phyloP scores from a whole-genome alignment of 1,140 invertebrate species.

The Formica selysi region DNA sequence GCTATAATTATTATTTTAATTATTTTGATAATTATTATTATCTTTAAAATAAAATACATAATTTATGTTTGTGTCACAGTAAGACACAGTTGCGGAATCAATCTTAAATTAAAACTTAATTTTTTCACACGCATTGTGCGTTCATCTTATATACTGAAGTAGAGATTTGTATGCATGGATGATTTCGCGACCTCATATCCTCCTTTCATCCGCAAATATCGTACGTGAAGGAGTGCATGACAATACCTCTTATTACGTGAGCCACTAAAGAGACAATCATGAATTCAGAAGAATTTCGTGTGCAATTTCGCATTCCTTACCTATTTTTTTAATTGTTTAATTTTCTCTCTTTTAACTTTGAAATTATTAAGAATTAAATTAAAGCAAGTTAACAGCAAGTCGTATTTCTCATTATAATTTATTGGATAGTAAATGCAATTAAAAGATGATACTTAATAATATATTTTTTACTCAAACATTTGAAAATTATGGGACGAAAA shows the following conservation, averaged over 20 bases:
- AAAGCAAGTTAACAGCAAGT: neutral
- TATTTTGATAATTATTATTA: neutral
- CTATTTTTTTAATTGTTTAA: neutral
- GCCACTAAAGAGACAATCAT: constrained; percentile 7
- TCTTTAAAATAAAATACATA: neutral
- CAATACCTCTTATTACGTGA: neutral
- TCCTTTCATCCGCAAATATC: constrained; percentile 24
- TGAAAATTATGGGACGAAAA: neutral
- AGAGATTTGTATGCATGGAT: constrained; percentile 28
- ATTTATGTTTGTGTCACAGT: neutral
- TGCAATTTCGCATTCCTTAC: neutral
- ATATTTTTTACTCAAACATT: neutral
- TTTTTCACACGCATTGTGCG: neutral
- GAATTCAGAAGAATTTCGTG: neutral
- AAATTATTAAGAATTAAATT: constrained; percentile 17
- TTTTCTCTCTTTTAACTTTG: neutral
- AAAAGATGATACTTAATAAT: neutral
- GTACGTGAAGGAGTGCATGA: constrained; percentile 27
- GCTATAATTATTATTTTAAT: neutral
- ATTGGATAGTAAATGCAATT: neutral
- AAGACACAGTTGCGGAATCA: neutral
- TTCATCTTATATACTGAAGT: constrained; percentile 7
- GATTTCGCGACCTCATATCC: constrained; percentile 31
- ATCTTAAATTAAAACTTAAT: neutral
- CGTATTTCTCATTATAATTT: neutral